A percentile compares a stretch with the other conserved stretches of the same genome.
These are phyloP conservation scores for Barypeithes pellucidus DNA, from an alignment of 2,888 invertebrate genomes.

Conservation along the genomic window DNA sequence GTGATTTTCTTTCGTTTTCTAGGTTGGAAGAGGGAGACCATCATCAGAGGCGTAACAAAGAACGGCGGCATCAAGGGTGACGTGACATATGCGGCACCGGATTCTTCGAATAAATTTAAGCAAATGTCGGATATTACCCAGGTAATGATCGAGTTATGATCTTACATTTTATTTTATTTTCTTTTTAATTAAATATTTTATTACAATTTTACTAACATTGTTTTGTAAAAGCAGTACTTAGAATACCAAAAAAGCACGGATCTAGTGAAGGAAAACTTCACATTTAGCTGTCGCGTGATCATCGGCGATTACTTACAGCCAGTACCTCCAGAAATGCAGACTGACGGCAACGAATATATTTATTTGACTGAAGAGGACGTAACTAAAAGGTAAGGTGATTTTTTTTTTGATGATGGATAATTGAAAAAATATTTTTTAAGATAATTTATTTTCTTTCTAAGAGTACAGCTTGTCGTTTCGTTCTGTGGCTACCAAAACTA, in stretches of 20 bases:
- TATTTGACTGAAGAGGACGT: constrained; percentile 88
- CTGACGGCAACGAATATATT: constrained; percentile 82
- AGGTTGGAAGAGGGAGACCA: constrained; percentile 95
- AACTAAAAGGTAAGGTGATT: constrained; percentile 77
- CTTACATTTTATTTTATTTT: neutral
- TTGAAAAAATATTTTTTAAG: too few relatives aligned
- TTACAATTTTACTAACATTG: neutral
- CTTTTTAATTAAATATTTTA: neutral
- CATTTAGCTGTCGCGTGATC: constrained; percentile 90
- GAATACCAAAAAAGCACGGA: constrained; percentile 76
- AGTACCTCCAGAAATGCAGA: constrained; percentile 75
- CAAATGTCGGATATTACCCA: constrained; percentile 78
- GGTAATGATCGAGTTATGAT: constrained; percentile 67
- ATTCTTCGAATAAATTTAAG: constrained; percentile 75
- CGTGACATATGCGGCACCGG: constrained; percentile 88
- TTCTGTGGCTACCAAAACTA: too few relatives aligned
- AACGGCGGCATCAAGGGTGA: constrained; percentile 94
- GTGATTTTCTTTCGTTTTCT: constrained; percentile 11
- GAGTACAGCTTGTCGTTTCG: too few relatives aligned
- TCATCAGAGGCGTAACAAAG: constrained; percentile 89
- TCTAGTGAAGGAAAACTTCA: constrained; percentile 90
- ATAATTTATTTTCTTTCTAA: too few relatives aligned
- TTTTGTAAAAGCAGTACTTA: constrained; percentile 77
- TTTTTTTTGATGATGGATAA: too few relatives aligned
- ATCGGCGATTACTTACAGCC: constrained; percentile 94